phyloP scores from a whole-genome alignment of 1,140 invertebrate species.

The Drosophila sp. region DNA sequence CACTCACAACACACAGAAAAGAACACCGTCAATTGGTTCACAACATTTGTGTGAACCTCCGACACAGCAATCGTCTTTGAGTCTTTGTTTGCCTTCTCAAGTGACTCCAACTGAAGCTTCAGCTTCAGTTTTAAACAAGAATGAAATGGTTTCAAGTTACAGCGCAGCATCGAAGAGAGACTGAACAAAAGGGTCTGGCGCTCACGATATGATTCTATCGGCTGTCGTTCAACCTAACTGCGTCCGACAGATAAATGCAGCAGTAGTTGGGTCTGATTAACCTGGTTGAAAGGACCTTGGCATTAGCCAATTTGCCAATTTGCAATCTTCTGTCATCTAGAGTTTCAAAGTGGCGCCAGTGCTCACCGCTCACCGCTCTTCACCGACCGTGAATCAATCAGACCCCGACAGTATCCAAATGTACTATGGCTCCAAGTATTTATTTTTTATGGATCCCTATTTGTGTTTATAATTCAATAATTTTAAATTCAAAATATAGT shows the following conservation, averaged over 20 bases:
- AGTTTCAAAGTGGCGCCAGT: slow-evolving; percentile 41
- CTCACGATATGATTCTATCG: slow-evolving; percentile 27
- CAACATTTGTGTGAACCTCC: slow-evolving; percentile 79
- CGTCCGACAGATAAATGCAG: slow-evolving; percentile 60
- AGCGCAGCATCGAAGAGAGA: slow-evolving; percentile 22
- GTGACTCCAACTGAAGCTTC: slow-evolving; percentile 22
- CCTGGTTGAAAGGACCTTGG: slow-evolving; percentile 13
- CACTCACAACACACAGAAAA: slow-evolving; percentile 8
- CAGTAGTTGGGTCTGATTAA: slow-evolving; percentile 4
- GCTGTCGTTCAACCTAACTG: slow-evolving; percentile 59
- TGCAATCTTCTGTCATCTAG: slow-evolving; percentile 26
- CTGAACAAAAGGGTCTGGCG: slow-evolving; percentile 37
- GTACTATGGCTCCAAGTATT: no score
- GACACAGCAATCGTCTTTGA: slow-evolving; percentile 54
- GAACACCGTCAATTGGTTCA: slow-evolving; percentile 59
- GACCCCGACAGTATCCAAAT: no score
- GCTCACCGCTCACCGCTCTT: background rate
- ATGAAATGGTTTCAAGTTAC: slow-evolving; percentile 73
- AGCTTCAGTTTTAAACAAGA: slow-evolving; percentile 1
- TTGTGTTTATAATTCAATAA: no score
- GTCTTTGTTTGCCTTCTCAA: slow-evolving; percentile 33
- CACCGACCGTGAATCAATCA: no score
- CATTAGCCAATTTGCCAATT: no score
- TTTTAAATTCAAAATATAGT: no score
- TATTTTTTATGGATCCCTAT: no score